Percentiles rank a stretch among this genome's conserved stretches.
These are phyloP conservation scores for Strigamia maritima DNA, from an alignment of 2,888 invertebrate genomes.

Conservation along the genomic window DNA sequence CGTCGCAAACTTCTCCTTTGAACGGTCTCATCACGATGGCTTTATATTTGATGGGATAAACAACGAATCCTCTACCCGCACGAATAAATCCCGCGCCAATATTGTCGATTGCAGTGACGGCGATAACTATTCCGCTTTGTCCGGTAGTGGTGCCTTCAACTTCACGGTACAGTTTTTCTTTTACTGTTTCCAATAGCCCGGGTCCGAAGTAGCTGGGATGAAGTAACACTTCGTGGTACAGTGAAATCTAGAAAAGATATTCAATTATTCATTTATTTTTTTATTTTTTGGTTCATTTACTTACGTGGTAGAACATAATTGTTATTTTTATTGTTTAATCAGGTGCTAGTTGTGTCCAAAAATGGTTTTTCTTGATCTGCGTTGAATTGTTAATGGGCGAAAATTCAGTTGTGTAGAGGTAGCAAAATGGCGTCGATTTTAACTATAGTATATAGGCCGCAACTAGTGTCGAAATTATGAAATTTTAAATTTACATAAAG, in stretches of 20 bases:
- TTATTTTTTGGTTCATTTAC: too few relatives aligned
- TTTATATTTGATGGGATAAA: conserved; percentile 98
- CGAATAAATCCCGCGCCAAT: conserved; percentile 97
- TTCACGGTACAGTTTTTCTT: conserved; percentile 96
- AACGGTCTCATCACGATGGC: conserved; percentile 99
- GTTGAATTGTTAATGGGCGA: too few relatives aligned
- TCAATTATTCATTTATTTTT: neutral
- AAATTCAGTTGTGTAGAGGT: too few relatives aligned
- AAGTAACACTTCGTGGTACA: conserved; percentile 95
- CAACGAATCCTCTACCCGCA: conserved; percentile 96
- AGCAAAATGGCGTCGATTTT: too few relatives aligned
- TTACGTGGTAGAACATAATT: too few relatives aligned
- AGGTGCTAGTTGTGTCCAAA: too few relatives aligned
- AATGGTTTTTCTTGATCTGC: too few relatives aligned
- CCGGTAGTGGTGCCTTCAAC: conserved; percentile 96
- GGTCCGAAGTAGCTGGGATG: conserved; percentile 99
- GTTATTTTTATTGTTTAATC: too few relatives aligned
- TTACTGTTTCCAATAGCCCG: conserved; percentile 91
- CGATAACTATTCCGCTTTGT: conserved; percentile 97
- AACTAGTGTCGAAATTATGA: too few relatives aligned
- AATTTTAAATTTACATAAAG: too few relatives aligned
- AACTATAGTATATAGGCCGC: too few relatives aligned
- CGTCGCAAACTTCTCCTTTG: conserved; percentile 97
- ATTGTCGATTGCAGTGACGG: conserved; percentile 97
- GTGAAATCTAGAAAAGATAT: conserved; percentile 68